These are phyloP conservation scores for Bombyx mandarina DNA, from an alignment of 1,140 invertebrate species.

Conservation along the genomic window DNA sequence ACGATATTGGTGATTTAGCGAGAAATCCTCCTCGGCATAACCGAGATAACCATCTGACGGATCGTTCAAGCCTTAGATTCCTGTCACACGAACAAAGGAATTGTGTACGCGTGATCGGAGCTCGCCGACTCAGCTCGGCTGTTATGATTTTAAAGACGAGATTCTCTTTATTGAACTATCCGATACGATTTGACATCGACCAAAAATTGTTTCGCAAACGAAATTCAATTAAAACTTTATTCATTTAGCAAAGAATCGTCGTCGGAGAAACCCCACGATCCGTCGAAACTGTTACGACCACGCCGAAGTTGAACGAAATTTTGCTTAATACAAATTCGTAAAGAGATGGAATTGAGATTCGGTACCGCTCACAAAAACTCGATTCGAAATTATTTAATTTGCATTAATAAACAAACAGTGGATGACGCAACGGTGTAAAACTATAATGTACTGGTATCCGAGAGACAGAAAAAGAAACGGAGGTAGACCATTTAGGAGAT, in stretches of 20 bases:
- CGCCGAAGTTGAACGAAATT: constrained; percentile 41
- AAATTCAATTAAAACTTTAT: constrained; percentile 68
- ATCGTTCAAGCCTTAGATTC: constrained; percentile 25
- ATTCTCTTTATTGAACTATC: constrained; percentile 5
- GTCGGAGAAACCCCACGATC: constrained; percentile 39
- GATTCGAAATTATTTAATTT: constrained; percentile 11
- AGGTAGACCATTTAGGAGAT: too few species aligned
- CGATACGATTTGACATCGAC: constrained; percentile 34
- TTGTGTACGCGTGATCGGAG: constrained; percentile 18
- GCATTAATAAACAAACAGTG: not conserved
- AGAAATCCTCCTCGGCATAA: constrained; percentile 27
- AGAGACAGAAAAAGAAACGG: too few species aligned
- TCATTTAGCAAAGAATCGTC: constrained; percentile 59
- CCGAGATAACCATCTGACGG: constrained; percentile 36
- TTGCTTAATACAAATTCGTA: constrained; percentile 48
- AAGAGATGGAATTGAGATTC: constrained; percentile 28
- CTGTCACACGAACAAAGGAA: constrained; percentile 39
- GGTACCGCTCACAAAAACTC: constrained; percentile 8
- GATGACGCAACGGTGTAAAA: not conserved
- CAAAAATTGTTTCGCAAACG: constrained; percentile 44
- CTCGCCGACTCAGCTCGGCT: constrained; percentile 20
- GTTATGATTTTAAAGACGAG: too few species aligned
- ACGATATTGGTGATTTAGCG: constrained; percentile 25
- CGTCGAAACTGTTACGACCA: constrained; percentile 47
- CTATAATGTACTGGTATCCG: too few species aligned